phyloP scores from a whole-genome alignment of 2,888 invertebrate genomes.

The Rugalucina vietnamica region DNA sequence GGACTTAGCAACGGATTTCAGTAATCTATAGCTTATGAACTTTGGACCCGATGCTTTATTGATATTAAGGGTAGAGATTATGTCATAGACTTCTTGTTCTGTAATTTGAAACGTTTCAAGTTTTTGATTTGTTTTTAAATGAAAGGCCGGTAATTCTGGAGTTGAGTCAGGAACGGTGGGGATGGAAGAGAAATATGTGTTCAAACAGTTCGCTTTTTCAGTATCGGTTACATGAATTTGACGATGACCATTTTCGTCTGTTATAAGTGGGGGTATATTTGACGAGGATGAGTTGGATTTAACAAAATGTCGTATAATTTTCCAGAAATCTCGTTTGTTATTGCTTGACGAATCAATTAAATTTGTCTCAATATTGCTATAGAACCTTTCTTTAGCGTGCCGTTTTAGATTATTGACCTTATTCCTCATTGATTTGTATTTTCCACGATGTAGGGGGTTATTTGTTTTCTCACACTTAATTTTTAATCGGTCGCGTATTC shows the following conservation, averaged over 20 bases:
- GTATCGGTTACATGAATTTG: neutral
- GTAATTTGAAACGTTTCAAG: neutral
- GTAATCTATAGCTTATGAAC: conserved; percentile 12
- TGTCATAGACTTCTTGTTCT: neutral
- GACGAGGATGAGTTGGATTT: neutral
- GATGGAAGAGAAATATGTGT: neutral
- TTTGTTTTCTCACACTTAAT: neutral
- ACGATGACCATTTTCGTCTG: neutral
- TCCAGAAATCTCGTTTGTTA: neutral
- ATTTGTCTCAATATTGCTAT: neutral
- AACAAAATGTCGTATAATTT: neutral
- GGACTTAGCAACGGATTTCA: neutral
- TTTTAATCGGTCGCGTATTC: neutral
- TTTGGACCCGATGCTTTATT: conserved; percentile 17
- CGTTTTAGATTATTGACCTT: neutral
- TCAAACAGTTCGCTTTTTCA: neutral
- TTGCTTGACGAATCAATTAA: neutral
- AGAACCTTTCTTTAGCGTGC: neutral
- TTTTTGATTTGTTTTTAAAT: too few relatives aligned
- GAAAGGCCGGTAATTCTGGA: too few relatives aligned
- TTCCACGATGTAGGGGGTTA: neutral
- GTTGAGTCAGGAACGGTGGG: neutral
- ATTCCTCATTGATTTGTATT: neutral
- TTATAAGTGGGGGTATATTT: neutral
- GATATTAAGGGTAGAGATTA: neutral